These are phyloP conservation scores for Antrozous pallidus DNA, from an alignment of 2,797 vertebrate genomes.

Conservation along the genomic window DNA sequence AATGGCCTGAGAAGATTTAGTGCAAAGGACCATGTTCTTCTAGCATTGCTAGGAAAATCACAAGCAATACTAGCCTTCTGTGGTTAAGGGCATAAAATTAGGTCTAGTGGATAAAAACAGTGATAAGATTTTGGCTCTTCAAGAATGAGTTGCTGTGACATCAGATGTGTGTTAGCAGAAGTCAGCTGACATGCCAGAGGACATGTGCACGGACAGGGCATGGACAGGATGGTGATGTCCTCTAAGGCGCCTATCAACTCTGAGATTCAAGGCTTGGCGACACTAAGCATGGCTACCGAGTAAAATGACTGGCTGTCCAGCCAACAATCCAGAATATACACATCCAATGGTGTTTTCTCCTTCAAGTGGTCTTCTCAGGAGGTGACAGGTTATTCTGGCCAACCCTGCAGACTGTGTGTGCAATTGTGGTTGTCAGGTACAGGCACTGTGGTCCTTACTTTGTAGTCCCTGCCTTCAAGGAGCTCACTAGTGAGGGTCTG, in stretches of 20 bases:
- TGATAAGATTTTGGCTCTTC: not conserved
- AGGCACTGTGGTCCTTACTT: not conserved
- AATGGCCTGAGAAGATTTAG: not conserved
- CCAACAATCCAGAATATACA: not conserved
- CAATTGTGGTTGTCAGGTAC: not conserved
- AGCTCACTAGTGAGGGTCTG: not conserved
- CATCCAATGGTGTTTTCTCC: not conserved
- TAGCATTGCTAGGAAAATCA: not conserved
- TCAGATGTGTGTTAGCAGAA: not conserved
- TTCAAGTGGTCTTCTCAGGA: not conserved
- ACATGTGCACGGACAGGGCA: not conserved
- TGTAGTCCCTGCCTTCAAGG: not conserved
- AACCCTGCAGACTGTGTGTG: not conserved
- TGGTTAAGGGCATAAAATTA: not conserved
- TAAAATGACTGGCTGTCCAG: not conserved
- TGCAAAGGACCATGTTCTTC: not conserved
- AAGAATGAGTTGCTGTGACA: not conserved
- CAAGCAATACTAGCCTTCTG: not conserved
- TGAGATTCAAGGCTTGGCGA: not conserved
- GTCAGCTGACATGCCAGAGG: not conserved
- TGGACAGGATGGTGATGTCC: not conserved
- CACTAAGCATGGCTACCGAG: not conserved
- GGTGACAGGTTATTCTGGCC: not conserved
- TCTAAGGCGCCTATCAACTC: not conserved
- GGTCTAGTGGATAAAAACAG: not conserved